Conservation (phyloP, 1,140 invertebrate species). For the Drosophila rufa region DNA sequence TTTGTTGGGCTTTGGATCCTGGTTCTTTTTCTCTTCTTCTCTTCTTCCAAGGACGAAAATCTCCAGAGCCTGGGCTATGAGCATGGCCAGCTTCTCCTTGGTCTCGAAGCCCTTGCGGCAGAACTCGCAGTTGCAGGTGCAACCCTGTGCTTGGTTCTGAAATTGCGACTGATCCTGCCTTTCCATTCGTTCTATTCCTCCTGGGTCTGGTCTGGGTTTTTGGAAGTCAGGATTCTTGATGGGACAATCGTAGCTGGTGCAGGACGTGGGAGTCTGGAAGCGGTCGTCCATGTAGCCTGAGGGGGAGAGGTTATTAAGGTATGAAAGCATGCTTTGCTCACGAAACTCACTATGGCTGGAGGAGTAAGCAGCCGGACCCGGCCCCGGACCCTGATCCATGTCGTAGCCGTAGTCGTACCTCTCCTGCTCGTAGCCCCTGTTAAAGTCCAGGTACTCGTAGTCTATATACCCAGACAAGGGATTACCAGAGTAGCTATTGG, state of each 20-base stretch:
- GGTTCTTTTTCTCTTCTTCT: not conserved
- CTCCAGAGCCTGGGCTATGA: slow-evolving; percentile 45
- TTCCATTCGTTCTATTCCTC: no score
- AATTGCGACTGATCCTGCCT: no score
- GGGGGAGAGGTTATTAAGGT: no score
- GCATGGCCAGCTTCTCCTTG: slow-evolving; percentile 16
- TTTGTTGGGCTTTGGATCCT: not conserved
- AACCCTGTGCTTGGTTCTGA: not conserved
- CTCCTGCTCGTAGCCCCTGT: not conserved
- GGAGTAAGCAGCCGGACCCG: not conserved
- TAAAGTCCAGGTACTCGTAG: slow-evolving; percentile 8
- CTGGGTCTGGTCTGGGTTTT: not conserved
- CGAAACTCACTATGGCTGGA: not conserved
- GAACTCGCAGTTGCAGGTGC: slow-evolving; percentile 25
- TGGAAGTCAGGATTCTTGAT: no score
- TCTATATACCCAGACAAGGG: not conserved
- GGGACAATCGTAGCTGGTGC: not conserved
- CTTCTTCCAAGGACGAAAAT: slow-evolving; percentile 31
- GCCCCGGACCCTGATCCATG: not conserved
- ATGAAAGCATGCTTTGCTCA: no score
- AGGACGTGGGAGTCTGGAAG: not conserved
- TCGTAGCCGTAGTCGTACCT: slow-evolving; percentile 3
- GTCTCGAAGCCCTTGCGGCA: slow-evolving; percentile 16
- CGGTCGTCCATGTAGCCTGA: slow-evolving; percentile 1
- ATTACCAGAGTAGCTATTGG: not conserved